Percentiles rank a stretch among this genome's conserved stretches.
phyloP scores from a whole-genome alignment of 2,888 invertebrate genomes.

The Xanthia icteritia region DNA sequence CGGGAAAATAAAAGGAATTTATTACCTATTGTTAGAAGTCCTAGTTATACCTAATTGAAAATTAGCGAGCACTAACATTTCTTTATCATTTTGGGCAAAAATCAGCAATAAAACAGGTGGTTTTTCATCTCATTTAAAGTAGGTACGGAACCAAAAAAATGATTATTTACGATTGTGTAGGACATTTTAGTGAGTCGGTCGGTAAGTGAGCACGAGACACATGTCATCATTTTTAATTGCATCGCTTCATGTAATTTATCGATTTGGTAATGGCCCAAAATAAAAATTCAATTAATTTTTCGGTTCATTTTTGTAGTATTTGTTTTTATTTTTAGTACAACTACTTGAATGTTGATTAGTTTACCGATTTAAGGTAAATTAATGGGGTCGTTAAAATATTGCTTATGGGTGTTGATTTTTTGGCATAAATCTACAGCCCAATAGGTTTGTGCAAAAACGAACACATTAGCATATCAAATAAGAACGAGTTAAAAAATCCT shows the following conservation, averaged over 20 bases:
- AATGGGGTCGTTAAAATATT: conserved; percentile 53
- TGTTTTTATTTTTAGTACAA: conserved; percentile 69
- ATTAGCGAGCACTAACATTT: no score
- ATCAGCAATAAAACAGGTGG: no score
- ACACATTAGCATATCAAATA: not conserved
- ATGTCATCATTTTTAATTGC: conserved; percentile 76
- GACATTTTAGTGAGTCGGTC: conserved; percentile 67
- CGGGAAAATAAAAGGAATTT: no score
- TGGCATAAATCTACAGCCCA: conserved; percentile 36
- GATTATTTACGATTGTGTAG: conserved; percentile 67
- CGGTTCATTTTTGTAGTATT: conserved; percentile 68
- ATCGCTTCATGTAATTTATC: conserved; percentile 72
- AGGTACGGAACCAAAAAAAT: conserved; percentile 55
- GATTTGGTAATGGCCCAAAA: conserved; percentile 69
- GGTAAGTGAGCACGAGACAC: conserved; percentile 70
- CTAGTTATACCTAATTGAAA: no score
- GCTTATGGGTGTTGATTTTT: conserved; percentile 17
- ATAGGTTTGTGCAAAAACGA: conserved; percentile 17
- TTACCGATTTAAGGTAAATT: conserved; percentile 54
- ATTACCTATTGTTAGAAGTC: no score
- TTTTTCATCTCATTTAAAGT: not conserved
- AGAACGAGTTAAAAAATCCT: not conserved
- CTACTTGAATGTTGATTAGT: conserved; percentile 65
- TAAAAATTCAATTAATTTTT: conserved; percentile 78
- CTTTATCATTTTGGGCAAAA: no score